Conservation (phyloP, 2,113 vertebrate genomes). For the Apus apus region DNA sequence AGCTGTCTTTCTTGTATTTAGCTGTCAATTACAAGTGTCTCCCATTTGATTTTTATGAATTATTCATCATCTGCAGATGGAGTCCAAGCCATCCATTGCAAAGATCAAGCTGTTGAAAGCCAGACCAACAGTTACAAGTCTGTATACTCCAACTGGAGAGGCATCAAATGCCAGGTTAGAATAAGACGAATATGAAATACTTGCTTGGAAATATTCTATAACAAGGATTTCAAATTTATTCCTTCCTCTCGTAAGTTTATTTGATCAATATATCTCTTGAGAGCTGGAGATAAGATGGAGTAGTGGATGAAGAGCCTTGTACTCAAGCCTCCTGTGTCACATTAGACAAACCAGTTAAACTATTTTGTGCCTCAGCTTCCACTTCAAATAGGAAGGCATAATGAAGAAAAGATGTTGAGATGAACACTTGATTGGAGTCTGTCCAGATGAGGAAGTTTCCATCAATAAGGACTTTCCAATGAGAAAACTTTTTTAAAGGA, state of each 20-base stretch:
- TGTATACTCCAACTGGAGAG: background rate
- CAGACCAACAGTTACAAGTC: background rate
- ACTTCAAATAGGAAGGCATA: background rate
- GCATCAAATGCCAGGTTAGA: background rate
- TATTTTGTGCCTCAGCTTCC: background rate
- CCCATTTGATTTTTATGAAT: conserved; percentile 2
- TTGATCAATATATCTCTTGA: background rate
- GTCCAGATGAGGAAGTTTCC: background rate
- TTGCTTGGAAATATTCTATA: background rate
- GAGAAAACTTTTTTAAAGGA: background rate
- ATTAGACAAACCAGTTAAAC: background rate
- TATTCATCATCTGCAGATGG: background rate
- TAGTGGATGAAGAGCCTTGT: background rate
- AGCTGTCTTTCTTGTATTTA: background rate
- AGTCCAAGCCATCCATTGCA: background rate
- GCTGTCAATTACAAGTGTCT: background rate
- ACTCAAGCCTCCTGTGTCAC: background rate
- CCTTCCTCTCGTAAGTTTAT: background rate
- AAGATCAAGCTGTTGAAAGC: background rate
- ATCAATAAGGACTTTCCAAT: background rate
- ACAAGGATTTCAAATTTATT: background rate
- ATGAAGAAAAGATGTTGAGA: background rate
- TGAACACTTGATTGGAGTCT: background rate
- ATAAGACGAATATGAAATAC: background rate
- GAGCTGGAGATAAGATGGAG: background rate